Base-by-base conservation (phyloP, 1,140 invertebrate species). In the Neelides sp. region DNA sequence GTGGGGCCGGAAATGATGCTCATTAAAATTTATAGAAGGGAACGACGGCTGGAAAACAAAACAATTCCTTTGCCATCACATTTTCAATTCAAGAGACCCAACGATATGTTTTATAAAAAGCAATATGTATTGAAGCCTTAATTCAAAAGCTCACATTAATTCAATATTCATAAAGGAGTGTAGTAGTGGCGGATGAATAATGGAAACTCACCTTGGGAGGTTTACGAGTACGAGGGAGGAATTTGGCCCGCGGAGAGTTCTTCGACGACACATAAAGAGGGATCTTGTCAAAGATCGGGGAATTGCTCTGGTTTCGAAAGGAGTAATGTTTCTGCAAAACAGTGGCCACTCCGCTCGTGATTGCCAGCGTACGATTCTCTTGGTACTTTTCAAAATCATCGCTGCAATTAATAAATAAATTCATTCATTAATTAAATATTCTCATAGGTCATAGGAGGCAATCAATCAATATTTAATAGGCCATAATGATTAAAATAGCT, bases 241-340 rank as follows among this genome's bases (percentile, higher is more conserved):
- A 68, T 65, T 79, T 79, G 4, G 76, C 74, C 62, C 80, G 79
- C 41, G 84, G 74, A 20, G 80, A 80, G 65, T 86, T 85, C 62
- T 90, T 85, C 68, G 86, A 85, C 54, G 80, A 83, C 22, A 90
- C 81, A 69, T 84, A 85, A 52, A 78, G 81, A 61, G 82, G 76
- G 65, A 79, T 77, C 59, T 77, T 70, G 50, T 85, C 83, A 17
- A 83, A 65, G 15, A 74, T 50, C 23, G 24, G 40, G 43, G 59
- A 63, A 51, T 64, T 64, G 34, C 69, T 70, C 48, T 68, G 69
- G 40, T 72, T 75, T 64, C 76, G 73, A 23, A 82, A 66, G 50
- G 76, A 76, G 68, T 82, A 82, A 44, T 80, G 72, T 68, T 83
- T 81, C 24, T 71, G 73, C 58, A 89, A 71, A 55, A 90, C 77